Evolutionary conservation across 2,113 vertebrate species (phyloP).

Genomic region (Ctenomys sociabilis): DNA sequence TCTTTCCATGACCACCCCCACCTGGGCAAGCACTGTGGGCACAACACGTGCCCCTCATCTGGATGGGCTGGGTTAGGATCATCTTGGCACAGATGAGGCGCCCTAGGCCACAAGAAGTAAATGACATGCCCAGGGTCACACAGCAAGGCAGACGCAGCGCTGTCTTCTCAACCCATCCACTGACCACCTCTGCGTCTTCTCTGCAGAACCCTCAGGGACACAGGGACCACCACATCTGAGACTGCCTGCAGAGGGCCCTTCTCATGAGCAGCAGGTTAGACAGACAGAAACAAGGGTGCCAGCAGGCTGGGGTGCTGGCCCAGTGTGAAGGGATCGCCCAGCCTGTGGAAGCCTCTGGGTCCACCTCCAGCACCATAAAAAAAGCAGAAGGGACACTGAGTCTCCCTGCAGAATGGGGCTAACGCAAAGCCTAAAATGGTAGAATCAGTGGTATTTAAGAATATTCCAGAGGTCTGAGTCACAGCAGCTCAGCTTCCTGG

Average conservation of each 20-base stretch:
- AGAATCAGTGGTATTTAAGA: neutral
- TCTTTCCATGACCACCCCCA: conserved; percentile 65
- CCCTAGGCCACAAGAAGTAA: neutral
- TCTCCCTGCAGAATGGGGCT: neutral
- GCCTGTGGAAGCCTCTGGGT: neutral
- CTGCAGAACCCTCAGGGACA: fast-evolving
- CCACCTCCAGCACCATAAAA: neutral
- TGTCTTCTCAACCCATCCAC: neutral
- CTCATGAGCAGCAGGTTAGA: neutral
- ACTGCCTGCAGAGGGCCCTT: neutral
- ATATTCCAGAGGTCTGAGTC: conserved; percentile 58
- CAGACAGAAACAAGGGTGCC: neutral
- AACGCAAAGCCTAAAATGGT: conserved; percentile 17
- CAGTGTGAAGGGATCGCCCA: no score
- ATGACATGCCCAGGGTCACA: neutral
- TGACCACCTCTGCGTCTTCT: neutral
- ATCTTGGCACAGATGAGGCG: neutral
- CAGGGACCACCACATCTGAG: neutral
- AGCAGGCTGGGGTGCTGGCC: neutral
- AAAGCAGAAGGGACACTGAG: neutral
- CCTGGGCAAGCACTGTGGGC: neutral
- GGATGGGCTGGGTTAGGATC: neutral
- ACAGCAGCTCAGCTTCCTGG: conserved; percentile 41
- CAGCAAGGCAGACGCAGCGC: neutral
- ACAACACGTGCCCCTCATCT: neutral